Evolutionary conservation across 2,888 invertebrate genomes (phyloP).

Genomic region (Plusia festucae): DNA sequence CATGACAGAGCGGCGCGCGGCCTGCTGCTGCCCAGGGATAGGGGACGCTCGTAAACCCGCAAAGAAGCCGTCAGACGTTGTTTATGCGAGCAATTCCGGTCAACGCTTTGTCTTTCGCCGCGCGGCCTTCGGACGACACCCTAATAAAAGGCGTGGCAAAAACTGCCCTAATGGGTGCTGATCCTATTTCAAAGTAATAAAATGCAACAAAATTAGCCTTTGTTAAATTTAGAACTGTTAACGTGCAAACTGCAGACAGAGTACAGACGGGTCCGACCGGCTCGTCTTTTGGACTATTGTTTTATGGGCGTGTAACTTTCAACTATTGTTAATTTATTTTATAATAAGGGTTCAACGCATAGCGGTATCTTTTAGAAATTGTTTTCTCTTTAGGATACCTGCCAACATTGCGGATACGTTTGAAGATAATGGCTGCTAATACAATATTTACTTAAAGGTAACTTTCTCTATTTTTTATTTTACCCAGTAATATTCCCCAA

Average conservation of each 20-base stretch:
- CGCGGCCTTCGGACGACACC: slow-evolving; percentile 87
- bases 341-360: slow-evolving; percentile 45
- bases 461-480: slow-evolving; percentile 35
- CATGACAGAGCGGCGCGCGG: slow-evolving; percentile 29
- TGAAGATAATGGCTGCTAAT: slow-evolving; percentile 17
- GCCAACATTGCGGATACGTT: slow-evolving; percentile 26
- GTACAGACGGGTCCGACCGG: slow-evolving; percentile 68
- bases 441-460: slow-evolving; percentile 21
- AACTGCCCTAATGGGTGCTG: slow-evolving; percentile 85
- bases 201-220: slow-evolving; percentile 89
- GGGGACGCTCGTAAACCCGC: slow-evolving; percentile 75
- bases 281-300: slow-evolving; percentile 72
- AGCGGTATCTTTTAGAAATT: slow-evolving; percentile 35
- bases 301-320: slow-evolving; percentile 77
- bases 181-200: slow-evolving; percentile 88
- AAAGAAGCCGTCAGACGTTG: slow-evolving; percentile 86
- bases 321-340: slow-evolving; percentile 58
- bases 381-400: slow-evolving; percentile 40
- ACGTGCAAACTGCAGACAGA: slow-evolving; percentile 74
- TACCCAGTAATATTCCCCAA: background rate
- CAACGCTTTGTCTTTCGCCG: slow-evolving; percentile 86
- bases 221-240: slow-evolving; percentile 82
- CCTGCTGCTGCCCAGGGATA: slow-evolving; percentile 48
- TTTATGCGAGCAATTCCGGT: slow-evolving; percentile 86
- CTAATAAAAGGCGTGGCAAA: slow-evolving; percentile 89